Base-by-base conservation (phyloP, 2,888 invertebrate species). In the Tuberolachnus salignus region DNA sequence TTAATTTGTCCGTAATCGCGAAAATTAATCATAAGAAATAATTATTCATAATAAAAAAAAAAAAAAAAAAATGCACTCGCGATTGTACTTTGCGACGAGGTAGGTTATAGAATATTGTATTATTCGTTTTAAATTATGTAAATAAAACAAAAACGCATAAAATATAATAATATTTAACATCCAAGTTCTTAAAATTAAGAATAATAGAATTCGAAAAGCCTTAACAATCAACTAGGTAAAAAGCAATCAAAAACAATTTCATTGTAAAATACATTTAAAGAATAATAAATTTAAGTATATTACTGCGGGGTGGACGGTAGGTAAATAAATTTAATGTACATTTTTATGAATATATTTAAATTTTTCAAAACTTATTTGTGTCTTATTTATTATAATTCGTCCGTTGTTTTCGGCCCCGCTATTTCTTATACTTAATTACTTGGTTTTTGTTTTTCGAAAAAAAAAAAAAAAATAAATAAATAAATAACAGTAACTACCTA, bases 191-290 rank as follows among this genome's bases (percentile, higher is more conserved):
- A 9, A 16, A 23, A 23, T 66, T 66, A 46, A 34, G n/a, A 53
- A 23, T 51, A 69, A 69, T 42, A 34, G 1, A n/a, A 69, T 0
- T 69, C 9, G 9, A 3, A 42, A 53, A 69, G 51, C 19, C 69
- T 13, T 3, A 53, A 69, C 13, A 34, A 34, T 34, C 34, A 44
- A 57, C 44, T 55, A 44, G 55, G 57, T 70, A 55, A 55, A 44
- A 23, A 44, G 44, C 57, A n/a, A 70, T 57, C 57, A 70, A 57
- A 57, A 70, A 55, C 14, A 2, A 57, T 57, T 57, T n/a, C 3
- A n/a, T 44, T 8, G 44, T n/a, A 11, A 57, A 70, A 42, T 55
- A 10, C 21, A 44, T 55, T 70, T 57, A 44, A 55, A 21, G 42
- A 10, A 55, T 69, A 34, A 42, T 14, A 14, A 49, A 66, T 23